Conservation (phyloP, 1,140 invertebrate species). For the Bombus haemorrhoidalis region DNA sequence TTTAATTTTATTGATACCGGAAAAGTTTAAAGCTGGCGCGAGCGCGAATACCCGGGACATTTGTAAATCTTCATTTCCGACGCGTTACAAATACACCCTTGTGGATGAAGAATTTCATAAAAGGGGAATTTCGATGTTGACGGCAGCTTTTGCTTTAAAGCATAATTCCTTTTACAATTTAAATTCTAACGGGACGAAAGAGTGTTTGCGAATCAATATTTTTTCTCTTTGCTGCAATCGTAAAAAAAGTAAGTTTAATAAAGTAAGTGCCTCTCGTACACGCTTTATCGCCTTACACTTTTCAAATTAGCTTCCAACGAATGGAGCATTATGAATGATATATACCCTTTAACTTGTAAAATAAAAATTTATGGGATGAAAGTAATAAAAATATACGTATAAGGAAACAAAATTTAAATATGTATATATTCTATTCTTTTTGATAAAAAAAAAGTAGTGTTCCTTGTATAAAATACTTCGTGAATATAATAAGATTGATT, state of each 20-base stretch:
- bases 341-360: neutral
- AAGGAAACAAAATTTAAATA: neutral
- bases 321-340: neutral
- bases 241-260: neutral
- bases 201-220: neutral
- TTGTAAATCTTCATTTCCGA: neutral
- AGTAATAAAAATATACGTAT: too few species aligned
- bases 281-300: neutral
- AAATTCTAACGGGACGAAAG: neutral
- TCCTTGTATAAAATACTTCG: neutral
- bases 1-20: slow-evolving; percentile 16
- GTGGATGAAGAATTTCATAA: neutral
- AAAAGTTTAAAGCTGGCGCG: neutral
- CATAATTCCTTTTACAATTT: neutral
- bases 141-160: neutral
- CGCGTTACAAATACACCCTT: neutral
- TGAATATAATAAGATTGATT: neutral
- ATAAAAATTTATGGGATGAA: neutral
- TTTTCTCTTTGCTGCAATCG: neutral
- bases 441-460: too few species aligned
- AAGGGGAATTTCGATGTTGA: neutral
- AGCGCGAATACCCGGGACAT: neutral
- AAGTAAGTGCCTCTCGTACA: neutral
- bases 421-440: too few species aligned
- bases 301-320: too few species aligned